Evolutionary conservation across 2,888 invertebrate species (phyloP), one percentile per base, ranked within the genome.

Genomic region (Eupithecia insigniata): DNA sequence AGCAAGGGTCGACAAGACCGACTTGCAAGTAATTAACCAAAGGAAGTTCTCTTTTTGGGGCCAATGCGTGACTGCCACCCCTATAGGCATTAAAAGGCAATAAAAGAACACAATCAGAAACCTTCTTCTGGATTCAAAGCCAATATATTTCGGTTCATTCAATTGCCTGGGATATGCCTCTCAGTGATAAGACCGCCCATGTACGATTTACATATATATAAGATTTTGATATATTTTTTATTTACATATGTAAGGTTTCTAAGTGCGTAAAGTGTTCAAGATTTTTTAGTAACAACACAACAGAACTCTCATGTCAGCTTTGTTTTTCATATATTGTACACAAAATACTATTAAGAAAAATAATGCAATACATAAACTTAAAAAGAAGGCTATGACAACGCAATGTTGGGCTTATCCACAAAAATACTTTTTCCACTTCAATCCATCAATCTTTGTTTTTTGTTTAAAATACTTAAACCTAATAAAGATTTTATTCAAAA

Each of bases 11-110:
- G n/a, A n/a, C n/a, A n/a, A n/a, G n/a, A 81, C 84, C 88, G 85
- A 83, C 89, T 90, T 89, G 89, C 89, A 88, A 90, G 90, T 92
- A 93, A 92, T 92, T 93, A 83, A 84, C 84, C 77, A 85, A 87
- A 89, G 87, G 87, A 90, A 92, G 87, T 91, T 90, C 80, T 84
- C 84, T 89, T 90, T 92, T 89, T 82, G 87, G 89, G 88, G 86
- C 81, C 83, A 83, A 76, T 80, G 86, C 90, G 90, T 90, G 91
- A 89, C 89, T 91, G 87, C 86, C 81, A 85, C 85, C 89, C n/a
- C 90, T 87, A 83, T 74, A 84, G 86, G 84, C 87, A 87, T 89
- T 87, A 86, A 78, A 77, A 83, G 81, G 87, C 84, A 87, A 90
- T 92, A 91, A 89, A 90, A 87, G 86, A 88, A 86, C 83, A 85